phyloP scores from a whole-genome alignment of 2,113 vertebrate genomes.

The Gallinago undulata region DNA sequence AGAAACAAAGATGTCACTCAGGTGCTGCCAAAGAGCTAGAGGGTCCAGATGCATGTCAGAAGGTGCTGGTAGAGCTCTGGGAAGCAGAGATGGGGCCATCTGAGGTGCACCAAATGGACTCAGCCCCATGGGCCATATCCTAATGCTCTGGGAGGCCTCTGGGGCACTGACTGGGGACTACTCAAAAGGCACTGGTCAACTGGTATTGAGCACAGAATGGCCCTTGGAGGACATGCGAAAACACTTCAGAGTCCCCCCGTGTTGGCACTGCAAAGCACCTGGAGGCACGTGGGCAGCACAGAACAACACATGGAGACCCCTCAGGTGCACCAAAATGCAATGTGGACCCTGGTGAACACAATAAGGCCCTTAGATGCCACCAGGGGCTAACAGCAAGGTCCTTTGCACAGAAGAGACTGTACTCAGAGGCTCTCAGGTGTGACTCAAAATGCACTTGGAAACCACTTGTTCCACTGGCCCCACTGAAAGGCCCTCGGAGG shows the following conservation, averaged over 20 bases:
- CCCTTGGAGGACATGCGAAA: neutral
- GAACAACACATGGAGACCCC: neutral
- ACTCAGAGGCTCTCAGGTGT: rapidly evolving
- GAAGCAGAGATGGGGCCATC: neutral
- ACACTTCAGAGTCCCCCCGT: neutral
- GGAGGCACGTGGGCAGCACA: neutral
- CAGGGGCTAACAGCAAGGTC: neutral
- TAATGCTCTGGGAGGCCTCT: neutral
- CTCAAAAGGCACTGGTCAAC: neutral
- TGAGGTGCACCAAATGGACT: neutral
- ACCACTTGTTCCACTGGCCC: too few species aligned
- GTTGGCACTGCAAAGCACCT: neutral
- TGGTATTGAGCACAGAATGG: too few species aligned
- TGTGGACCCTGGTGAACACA: neutral
- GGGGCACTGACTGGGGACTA: neutral
- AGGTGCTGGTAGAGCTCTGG: neutral
- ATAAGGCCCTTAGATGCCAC: neutral
- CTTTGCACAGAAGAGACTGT: neutral
- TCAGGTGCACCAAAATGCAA: neutral
- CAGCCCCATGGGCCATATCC: neutral
- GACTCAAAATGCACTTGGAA: neutral
- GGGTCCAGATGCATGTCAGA: neutral
- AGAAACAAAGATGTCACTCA: neutral
- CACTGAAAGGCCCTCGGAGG: rapidly evolving
- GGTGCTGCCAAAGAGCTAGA: neutral